Percentiles rank a stretch among this genome's conserved stretches.
Conservation (phyloP, 2,797 vertebrate species). For the Glossophaga mutica region DNA sequence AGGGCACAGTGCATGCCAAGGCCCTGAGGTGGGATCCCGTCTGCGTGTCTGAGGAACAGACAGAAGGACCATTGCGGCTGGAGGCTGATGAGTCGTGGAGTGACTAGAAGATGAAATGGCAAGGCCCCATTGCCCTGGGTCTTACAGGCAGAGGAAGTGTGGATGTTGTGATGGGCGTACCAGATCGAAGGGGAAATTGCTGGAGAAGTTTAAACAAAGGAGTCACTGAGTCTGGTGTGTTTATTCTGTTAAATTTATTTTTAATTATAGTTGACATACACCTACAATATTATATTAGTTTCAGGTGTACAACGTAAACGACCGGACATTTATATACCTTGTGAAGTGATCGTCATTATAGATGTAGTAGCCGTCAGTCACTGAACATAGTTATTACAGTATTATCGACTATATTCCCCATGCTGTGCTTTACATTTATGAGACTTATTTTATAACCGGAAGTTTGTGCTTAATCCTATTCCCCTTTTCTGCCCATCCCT, state of each 20-base stretch:
- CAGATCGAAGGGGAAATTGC: neutral
- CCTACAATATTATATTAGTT: neutral
- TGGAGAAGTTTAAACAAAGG: neutral
- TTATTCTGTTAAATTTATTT: neutral
- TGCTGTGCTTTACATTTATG: neutral
- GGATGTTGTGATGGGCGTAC: neutral
- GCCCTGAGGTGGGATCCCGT: too few species aligned
- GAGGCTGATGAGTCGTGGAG: neutral
- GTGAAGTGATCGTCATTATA: neutral
- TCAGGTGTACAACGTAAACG: neutral
- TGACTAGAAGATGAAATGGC: neutral
- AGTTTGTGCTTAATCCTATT: neutral
- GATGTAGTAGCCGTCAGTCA: neutral
- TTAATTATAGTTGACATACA: neutral
- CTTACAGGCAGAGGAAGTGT: neutral
- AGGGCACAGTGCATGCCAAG: neutral
- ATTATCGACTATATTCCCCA: neutral
- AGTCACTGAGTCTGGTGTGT: neutral
- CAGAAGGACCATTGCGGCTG: neutral
- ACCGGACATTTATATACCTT: neutral
- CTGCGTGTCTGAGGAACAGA: neutral
- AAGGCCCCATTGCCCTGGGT: rapidly evolving
- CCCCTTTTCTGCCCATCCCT: neutral
- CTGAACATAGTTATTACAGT: neutral
- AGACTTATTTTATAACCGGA: neutral